Evolutionary conservation across 2,113 vertebrate genomes (phyloP).

Genomic region (Desmodus rotundus): DNA sequence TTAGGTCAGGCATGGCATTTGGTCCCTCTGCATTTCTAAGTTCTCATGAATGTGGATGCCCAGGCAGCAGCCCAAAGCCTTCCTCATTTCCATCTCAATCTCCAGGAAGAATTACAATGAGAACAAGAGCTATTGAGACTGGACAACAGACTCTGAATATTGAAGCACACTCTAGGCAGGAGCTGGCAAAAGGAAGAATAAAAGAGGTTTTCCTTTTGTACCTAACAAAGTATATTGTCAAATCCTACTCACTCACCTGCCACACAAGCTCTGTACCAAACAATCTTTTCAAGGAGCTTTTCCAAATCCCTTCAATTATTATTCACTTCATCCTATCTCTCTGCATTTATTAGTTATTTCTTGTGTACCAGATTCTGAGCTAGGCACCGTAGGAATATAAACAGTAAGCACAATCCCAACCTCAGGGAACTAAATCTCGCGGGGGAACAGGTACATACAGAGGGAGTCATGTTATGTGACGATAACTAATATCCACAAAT

Average conservation of each 20-base stretch:
- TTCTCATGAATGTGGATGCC: conserved; percentile 62
- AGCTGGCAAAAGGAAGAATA: neutral
- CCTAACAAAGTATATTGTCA: neutral
- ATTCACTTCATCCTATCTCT: conserved; percentile 1
- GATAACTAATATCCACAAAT: neutral
- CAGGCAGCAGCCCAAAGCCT: conserved; percentile 51
- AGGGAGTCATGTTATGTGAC: neutral
- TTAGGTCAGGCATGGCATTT: conserved; percentile 55
- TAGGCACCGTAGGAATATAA: neutral
- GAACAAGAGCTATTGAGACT: conserved; percentile 51
- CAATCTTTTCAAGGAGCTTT: neutral
- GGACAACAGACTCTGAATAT: conserved; percentile 58
- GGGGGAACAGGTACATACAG: neutral
- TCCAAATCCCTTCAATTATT: conserved; percentile 17
- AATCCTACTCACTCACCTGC: neutral
- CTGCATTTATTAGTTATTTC: neutral
- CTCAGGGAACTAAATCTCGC: neutral
- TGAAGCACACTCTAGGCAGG: conserved; percentile 34
- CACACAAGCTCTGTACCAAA: neutral
- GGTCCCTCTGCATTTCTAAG: conserved; percentile 58
- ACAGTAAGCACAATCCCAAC: neutral
- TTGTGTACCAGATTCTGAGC: neutral
- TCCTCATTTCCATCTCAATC: conserved; percentile 73
- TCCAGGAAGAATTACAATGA: conserved; percentile 67
- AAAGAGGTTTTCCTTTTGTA: conserved; percentile 7